These are phyloP conservation scores for Spheniscus humboldti DNA, from an alignment of 2,797 vertebrate genomes.

Conservation along the genomic window DNA sequence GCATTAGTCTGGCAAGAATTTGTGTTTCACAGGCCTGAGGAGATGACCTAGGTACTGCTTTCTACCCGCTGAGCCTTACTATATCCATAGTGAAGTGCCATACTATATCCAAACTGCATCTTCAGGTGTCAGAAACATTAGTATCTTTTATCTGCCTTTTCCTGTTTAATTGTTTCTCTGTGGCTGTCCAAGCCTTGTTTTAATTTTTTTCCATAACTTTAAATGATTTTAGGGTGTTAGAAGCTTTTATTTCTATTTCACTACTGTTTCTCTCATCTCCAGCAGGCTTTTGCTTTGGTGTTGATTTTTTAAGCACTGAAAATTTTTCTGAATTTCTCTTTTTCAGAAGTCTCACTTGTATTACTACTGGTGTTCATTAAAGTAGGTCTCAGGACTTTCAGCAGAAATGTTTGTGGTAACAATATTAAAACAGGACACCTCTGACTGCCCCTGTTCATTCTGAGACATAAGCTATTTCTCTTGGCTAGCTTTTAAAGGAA, in stretches of 20 bases:
- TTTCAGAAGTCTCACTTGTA: not conserved
- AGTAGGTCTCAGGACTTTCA: not conserved
- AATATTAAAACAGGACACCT: not conserved
- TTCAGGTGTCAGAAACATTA: not conserved
- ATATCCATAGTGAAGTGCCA: not conserved
- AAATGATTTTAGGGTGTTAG: not conserved
- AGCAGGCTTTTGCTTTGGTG: not conserved
- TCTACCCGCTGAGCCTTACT: not conserved
- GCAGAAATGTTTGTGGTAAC: not conserved
- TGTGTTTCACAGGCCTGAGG: not conserved
- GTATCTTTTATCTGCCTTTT: not conserved
- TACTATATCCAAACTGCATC: not conserved
- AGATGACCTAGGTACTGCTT: not conserved
- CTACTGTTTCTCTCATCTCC: not conserved
- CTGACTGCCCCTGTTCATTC: not conserved
- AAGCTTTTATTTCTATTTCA: not conserved
- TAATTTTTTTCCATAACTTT: not conserved
- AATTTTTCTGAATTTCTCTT: not conserved
- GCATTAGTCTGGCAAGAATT: not conserved
- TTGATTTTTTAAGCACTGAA: not conserved
- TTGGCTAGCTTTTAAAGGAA: not conserved
- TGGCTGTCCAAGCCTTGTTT: not conserved
- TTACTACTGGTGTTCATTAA: not conserved
- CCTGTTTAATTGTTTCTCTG: not conserved
- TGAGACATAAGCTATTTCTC: not conserved